Conservation (phyloP, 1,140 invertebrate genomes). For the Neodiprion fabricii region DNA sequence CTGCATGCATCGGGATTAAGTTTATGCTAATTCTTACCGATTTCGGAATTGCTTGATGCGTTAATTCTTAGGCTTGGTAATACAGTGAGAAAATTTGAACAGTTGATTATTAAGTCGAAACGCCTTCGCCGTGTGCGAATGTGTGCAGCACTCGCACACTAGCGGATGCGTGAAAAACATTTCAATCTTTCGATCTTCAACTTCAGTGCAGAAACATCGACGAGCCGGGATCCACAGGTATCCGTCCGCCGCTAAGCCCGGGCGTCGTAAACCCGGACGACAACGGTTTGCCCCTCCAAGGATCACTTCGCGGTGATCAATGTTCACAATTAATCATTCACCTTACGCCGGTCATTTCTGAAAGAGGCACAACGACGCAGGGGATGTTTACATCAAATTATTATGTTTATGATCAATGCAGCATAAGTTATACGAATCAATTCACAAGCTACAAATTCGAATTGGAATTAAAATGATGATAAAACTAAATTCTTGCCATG, state of each 20-base stretch:
- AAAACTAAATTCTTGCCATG: constrained; percentile 9
- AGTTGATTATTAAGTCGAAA: not conserved
- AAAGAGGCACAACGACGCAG: not conserved
- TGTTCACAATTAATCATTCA: not conserved
- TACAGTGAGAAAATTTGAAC: not conserved
- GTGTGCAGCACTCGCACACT: constrained; percentile 41
- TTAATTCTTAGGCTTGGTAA: constrained; percentile 41
- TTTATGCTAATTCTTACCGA: constrained; percentile 36
- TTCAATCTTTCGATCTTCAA: not conserved
- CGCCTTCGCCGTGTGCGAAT: constrained; percentile 28
- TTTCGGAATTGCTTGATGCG: constrained; percentile 46
- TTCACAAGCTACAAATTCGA: not conserved
- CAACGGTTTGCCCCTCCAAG: not conserved
- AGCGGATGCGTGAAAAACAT: not conserved
- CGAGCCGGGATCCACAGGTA: not conserved
- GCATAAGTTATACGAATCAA: not conserved
- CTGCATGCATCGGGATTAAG: constrained; percentile 11
- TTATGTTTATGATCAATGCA: not conserved
- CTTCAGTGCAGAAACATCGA: not conserved
- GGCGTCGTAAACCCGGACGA: not conserved
- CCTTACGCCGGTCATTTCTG: not conserved
- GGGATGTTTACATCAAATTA: not conserved
- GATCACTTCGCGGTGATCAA: not conserved
- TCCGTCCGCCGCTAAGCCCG: not conserved
- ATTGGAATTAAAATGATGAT: not conserved